Evolutionary conservation across 2,888 invertebrate species (phyloP), one percentile per base, ranked within the genome.

Genomic region (Exocentrus adspersus): DNA sequence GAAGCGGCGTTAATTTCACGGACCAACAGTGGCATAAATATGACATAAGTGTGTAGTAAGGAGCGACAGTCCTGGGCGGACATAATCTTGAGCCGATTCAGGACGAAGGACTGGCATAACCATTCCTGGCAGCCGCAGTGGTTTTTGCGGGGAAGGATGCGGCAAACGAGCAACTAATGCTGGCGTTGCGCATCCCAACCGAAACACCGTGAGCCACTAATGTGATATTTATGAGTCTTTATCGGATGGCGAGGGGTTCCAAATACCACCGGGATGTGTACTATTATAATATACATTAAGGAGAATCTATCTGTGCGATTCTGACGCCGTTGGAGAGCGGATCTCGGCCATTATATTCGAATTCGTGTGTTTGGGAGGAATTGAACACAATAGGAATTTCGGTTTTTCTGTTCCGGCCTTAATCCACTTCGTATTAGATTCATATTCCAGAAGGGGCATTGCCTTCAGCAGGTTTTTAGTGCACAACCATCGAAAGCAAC

Each of bases 151-250:
- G 71, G 71, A 68, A 75, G 73, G 77, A 77, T 80, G 80, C 77
- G 78, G 79, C 77, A 80, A 80, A 81, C 79, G 81, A 81, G 80
- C 77, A 78, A 80, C 78, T 80, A 80, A 80, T 80, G 80, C 78
- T 77, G 75, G 75, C 78, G 78, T 73, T 76, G 78, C 78, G 77
- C 79, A 77, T 75, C 77, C 74, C 75, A 74, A 71, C 67, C 71
- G 73, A 74, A 77, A 76, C 74, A 78, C 76, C 75, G 72, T 72
- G 75, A 78, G 77, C 78, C 78, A 76, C 79, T 79, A 80, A 80
- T 80, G 80, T 74, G 78, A 79, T 80, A 80, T 80, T 80, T 80
- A 80, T 79, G 78, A 78, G 77, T 77, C 78, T 75, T 80, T 80
- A 80, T 79, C 80, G 79, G 77, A 76, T 78, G 75, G 74, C 71